phyloP scores from a whole-genome alignment of 2,113 vertebrate species.

The Lutjanus erythropterus region DNA sequence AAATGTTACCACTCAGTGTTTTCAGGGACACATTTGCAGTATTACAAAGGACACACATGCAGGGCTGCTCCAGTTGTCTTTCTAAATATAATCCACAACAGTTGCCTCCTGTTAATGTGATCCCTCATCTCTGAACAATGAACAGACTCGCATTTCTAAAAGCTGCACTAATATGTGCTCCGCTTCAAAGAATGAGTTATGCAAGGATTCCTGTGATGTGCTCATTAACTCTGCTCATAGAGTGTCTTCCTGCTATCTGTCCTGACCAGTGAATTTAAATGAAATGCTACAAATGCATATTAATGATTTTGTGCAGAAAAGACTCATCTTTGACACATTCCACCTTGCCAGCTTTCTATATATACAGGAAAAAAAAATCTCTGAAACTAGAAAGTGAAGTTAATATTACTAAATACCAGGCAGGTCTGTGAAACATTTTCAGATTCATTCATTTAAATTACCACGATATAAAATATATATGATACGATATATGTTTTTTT shows the following conservation, averaged over 20 bases:
- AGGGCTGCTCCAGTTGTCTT: neutral
- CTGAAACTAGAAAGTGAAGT: neutral
- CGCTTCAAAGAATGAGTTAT: no score
- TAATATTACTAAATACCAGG: neutral
- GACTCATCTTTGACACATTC: neutral
- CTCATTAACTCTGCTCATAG: neutral
- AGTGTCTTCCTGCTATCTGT: neutral
- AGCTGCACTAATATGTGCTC: neutral
- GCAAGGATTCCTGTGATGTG: neutral
- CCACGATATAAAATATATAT: no score
- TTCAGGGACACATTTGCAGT: no score
- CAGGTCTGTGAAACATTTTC: no score
- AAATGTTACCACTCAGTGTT: no score
- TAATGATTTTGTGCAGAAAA: neutral
- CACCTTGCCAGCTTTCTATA: neutral
- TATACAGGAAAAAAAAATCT: neutral
- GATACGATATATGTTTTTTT: no score
- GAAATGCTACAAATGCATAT: neutral
- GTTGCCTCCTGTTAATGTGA: neutral
- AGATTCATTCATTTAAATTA: no score
- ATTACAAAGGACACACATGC: no score
- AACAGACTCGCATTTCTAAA: neutral
- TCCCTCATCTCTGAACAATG: neutral
- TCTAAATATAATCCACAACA: neutral
- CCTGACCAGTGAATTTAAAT: neutral